Percentiles rank a stretch among this genome's conserved stretches.
Conservation (phyloP, 2,888 invertebrate genomes). For the Empis stercorea region DNA sequence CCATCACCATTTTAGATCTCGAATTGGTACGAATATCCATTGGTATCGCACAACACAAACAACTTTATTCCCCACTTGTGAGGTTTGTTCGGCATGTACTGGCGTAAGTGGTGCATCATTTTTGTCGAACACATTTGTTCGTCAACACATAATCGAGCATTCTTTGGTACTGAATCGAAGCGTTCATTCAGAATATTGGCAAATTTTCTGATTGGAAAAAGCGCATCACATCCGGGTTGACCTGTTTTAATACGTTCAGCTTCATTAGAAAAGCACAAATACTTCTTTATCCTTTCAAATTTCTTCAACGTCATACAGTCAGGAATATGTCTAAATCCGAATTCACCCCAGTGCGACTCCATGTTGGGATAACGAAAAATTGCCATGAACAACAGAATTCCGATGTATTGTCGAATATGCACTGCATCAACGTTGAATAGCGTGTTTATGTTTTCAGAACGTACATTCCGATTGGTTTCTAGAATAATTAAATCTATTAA, state of each 20-base stretch:
- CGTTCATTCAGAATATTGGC: slow-evolving; percentile 12
- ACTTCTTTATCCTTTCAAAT: too few species aligned
- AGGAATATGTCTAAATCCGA: slow-evolving; percentile 7
- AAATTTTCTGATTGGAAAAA: slow-evolving; percentile 13
- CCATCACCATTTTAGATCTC: slow-evolving; percentile 7
- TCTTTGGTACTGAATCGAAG: slow-evolving; percentile 13
- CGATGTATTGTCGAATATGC: slow-evolving; percentile 7
- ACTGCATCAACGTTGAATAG: slow-evolving; percentile 7
- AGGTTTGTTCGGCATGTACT: slow-evolving; percentile 16
- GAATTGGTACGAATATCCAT: slow-evolving; percentile 12
- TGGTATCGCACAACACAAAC: slow-evolving; percentile 13
- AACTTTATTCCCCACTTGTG: slow-evolving; percentile 11
- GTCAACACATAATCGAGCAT: slow-evolving; percentile 13
- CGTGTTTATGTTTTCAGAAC: slow-evolving; percentile 5
- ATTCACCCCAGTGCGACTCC: slow-evolving; percentile 10
- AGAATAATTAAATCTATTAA: too few species aligned
- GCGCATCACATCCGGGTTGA: slow-evolving; percentile 11
- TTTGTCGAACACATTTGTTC: slow-evolving; percentile 18
- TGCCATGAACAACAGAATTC: slow-evolving; percentile 8
- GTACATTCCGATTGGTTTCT: slow-evolving; percentile 8
- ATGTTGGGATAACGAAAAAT: slow-evolving; percentile 11
- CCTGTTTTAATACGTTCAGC: slow-evolving; percentile 10
- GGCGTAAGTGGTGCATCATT: slow-evolving; percentile 13
- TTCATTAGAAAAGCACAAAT: too few species aligned
- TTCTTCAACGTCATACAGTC: slow-evolving; percentile 7